These are phyloP conservation scores for Pseudotriccus pelzelni DNA, from an alignment of 2,797 vertebrate species.

Conservation along the genomic window DNA sequence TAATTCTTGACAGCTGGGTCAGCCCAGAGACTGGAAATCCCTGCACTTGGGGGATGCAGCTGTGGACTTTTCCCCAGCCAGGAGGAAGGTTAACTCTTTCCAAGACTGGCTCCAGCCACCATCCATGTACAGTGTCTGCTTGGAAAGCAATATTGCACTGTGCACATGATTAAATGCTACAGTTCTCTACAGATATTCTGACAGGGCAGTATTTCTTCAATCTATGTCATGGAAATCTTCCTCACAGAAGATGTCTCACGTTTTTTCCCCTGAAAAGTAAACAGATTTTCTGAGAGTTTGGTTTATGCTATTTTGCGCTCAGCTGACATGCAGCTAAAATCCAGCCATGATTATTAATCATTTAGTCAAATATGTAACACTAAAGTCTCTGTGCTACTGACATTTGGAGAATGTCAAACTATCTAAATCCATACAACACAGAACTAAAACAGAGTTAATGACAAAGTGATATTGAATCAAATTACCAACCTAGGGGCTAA, in stretches of 20 bases:
- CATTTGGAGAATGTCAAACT: background rate
- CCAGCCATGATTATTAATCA: background rate
- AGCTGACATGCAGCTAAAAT: background rate
- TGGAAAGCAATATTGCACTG: background rate
- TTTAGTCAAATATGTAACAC: background rate
- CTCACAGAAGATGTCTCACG: background rate
- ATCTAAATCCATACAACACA: background rate
- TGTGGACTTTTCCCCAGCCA: background rate
- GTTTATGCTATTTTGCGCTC: background rate
- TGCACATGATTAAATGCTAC: background rate
- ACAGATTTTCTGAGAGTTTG: background rate
- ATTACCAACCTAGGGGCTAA: conserved; percentile 2
- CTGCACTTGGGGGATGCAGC: conserved; percentile 9
- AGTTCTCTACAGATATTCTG: background rate
- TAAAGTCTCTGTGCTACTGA: background rate
- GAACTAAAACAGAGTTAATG: background rate
- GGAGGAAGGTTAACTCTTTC: background rate
- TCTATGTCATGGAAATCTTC: background rate
- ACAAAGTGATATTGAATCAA: conserved; percentile 12
- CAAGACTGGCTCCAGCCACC: background rate
- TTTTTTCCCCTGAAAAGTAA: background rate
- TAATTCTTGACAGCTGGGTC: conserved; percentile 59
- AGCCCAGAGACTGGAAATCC: conserved; percentile 20
- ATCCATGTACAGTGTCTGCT: background rate
- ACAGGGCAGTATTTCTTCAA: background rate